Conservation (phyloP, 2,113 vertebrate genomes). For the Oryzias woworae region DNA sequence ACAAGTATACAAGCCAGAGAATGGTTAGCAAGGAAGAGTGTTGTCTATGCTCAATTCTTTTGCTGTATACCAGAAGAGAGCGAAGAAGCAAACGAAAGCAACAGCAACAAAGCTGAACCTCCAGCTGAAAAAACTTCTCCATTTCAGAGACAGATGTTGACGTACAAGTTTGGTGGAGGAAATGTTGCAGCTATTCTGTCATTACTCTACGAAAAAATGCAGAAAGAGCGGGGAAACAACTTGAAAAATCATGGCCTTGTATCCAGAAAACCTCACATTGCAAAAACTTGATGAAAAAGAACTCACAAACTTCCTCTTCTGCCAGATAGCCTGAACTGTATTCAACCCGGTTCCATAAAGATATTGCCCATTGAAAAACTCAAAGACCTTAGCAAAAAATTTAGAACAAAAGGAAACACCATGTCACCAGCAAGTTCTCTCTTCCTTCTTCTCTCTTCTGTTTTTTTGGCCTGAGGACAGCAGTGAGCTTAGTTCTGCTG, state of each 20-base stretch:
- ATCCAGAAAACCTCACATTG: constrained; percentile 24
- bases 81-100: fast-evolving
- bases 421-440: constrained; percentile 51
- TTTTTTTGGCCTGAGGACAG: constrained; percentile 78
- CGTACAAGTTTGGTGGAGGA: constrained; percentile 69
- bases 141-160: constrained; percentile 59
- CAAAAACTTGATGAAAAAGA: constrained; percentile 61
- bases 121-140: constrained; percentile 7
- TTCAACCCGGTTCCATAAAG: constrained; percentile 63
- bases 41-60: constrained; percentile 67
- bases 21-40: constrained; percentile 65
- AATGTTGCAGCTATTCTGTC: constrained; percentile 71
- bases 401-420: constrained; percentile 8
- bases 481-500: constrained; percentile 10
- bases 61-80: neutral
- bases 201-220: constrained; percentile 44
- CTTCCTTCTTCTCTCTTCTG: constrained; percentile 71
- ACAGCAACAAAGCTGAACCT: fast-evolving
- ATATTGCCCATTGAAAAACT: constrained; percentile 52
- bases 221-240: constrained; percentile 28
- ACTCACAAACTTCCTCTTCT: constrained; percentile 69
- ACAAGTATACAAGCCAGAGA: constrained; percentile 59
- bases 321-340: constrained; percentile 72
- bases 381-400: constrained; percentile 45
- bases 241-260: constrained; percentile 68